Conservation (phyloP, 2,113 vertebrate genomes). For the Ophthalmolycus amberensis region DNA sequence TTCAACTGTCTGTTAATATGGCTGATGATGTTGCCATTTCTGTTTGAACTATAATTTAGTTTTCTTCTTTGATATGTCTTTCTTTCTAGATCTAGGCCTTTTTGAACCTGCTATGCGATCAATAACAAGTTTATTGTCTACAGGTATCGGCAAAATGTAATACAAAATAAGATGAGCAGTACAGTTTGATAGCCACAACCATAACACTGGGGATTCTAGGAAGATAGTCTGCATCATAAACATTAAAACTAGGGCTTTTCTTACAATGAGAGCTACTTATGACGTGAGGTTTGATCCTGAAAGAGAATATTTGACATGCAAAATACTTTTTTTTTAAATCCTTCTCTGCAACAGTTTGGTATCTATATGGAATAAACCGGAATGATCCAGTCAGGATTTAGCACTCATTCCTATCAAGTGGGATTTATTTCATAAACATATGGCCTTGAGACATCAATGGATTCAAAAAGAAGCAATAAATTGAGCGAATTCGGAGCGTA, state of each 20-base stretch:
- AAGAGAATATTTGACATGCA: conserved; percentile 14
- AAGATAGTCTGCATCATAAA: not conserved
- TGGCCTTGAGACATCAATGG: conserved; percentile 1
- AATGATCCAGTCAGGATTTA: conserved; percentile 23
- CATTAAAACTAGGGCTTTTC: not conserved
- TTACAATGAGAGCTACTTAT: not conserved
- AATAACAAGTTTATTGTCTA: not conserved
- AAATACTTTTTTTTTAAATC: conserved; percentile 17
- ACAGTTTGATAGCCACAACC: not conserved
- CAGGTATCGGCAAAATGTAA: not conserved
- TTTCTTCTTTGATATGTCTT: not conserved
- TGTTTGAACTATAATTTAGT: not conserved
- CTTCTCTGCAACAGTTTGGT: not conserved
- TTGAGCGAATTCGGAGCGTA: not conserved
- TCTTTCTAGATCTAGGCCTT: not conserved
- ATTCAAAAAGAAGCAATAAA: conserved; percentile 11
- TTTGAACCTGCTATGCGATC: not conserved
- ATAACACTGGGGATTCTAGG: not conserved
- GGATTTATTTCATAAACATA: conserved; percentile 35
- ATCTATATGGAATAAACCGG: conserved; percentile 16
- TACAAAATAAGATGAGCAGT: not conserved
- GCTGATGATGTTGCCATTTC: not conserved
- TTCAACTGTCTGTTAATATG: not conserved
- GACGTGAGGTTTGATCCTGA: not conserved
- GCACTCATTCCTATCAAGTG: conserved; percentile 19